phyloP scores from a whole-genome alignment of 2,113 vertebrate species.

The Petromus typicus region DNA sequence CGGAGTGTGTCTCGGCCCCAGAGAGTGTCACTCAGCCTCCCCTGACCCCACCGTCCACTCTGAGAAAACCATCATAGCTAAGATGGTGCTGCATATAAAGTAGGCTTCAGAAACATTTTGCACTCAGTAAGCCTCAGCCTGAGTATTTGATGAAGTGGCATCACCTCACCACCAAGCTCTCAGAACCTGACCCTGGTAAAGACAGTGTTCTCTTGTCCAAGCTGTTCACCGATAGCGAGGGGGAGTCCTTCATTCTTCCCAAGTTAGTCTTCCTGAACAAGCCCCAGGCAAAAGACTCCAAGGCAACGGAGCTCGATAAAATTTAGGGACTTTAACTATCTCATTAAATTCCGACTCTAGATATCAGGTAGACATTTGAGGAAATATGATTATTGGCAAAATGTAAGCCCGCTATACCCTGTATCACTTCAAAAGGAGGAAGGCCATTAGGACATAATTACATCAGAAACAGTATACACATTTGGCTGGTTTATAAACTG shows the following conservation, averaged over 20 bases:
- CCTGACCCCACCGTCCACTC: not conserved
- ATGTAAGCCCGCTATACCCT: constrained; percentile 77
- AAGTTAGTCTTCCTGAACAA: constrained; percentile 34
- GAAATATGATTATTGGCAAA: constrained; percentile 83
- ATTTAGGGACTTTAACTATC: constrained; percentile 69
- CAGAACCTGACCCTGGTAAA: constrained; percentile 36
- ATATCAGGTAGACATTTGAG: constrained; percentile 82
- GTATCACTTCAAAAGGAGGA: constrained; percentile 85
- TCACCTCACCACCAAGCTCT: constrained; percentile 31
- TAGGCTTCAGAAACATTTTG: constrained; percentile 18
- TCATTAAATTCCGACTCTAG: constrained; percentile 79
- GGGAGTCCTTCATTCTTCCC: constrained; percentile 29
- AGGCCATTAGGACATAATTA: constrained; percentile 85
- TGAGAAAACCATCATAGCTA: not conserved
- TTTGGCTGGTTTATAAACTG: constrained; percentile 85
- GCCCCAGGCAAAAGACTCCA: constrained; percentile 20
- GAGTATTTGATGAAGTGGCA: constrained; percentile 52
- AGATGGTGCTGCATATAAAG: not conserved
- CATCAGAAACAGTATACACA: constrained; percentile 83
- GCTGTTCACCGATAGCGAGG: not conserved
- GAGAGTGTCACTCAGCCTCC: not conserved
- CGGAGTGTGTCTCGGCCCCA: not conserved
- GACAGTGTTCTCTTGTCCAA: constrained; percentile 49
- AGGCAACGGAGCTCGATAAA: constrained; percentile 66
- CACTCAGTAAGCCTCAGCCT: constrained; percentile 22